These are phyloP conservation scores for Egretta garzetta DNA, from an alignment of 2,113 vertebrate genomes.

Conservation along the genomic window DNA sequence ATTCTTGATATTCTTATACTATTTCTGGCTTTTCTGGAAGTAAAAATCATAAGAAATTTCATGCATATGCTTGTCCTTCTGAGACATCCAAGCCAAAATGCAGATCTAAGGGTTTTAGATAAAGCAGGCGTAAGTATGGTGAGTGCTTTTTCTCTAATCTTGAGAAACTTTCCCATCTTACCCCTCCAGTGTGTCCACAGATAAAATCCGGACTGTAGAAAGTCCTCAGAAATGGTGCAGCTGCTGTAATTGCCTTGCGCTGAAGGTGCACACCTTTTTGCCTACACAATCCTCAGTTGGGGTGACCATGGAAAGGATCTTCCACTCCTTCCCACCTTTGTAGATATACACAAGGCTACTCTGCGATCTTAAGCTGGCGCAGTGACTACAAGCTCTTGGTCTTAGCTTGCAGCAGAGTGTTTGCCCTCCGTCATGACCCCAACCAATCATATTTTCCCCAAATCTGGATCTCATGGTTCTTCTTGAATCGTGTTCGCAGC, in stretches of 20 bases:
- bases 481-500: not conserved
- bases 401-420: not conserved
- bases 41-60: conserved; percentile 32
- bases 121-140: not conserved
- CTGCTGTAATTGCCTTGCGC: not conserved
- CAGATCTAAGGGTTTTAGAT: not conserved
- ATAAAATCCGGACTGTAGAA: not conserved
- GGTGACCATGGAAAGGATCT: not conserved
- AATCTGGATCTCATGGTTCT: not conserved
- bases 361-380: not conserved
- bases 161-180: not conserved
- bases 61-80: not conserved
- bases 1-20: conserved; percentile 5
- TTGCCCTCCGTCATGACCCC: not conserved
- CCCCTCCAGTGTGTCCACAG: not conserved
- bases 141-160: not conserved
- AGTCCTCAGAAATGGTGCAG: not conserved
- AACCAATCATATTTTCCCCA: not conserved
- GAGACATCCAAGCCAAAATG: not conserved
- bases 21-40: conserved; percentile 39
- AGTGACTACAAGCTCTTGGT: not conserved
- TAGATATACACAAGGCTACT: not conserved
- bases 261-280: not conserved
- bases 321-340: not conserved
- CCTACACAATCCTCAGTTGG: not conserved